Conservation (phyloP, 2,797 vertebrate species). For the Coendou prehensilis region DNA sequence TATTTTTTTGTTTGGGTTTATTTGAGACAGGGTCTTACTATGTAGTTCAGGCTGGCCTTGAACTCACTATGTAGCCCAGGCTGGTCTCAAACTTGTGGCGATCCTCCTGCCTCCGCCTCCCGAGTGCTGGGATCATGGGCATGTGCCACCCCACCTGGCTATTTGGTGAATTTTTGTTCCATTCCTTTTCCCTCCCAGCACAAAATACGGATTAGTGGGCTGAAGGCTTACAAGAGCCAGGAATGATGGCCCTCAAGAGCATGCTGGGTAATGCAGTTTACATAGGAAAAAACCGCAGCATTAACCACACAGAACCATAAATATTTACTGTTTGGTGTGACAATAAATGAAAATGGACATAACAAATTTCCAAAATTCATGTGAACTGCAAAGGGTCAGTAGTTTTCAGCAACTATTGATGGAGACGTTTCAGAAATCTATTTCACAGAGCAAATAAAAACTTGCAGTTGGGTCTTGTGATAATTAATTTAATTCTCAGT, state of each 20-base stretch:
- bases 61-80: neutral
- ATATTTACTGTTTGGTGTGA: conserved; percentile 58
- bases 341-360: conserved; percentile 56
- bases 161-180: neutral
- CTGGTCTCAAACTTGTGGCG: neutral
- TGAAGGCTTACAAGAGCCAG: neutral
- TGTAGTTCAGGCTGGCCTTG: neutral
- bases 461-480: neutral
- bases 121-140: neutral
- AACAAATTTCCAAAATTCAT: conserved; percentile 44
- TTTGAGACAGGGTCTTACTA: neutral
- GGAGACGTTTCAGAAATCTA: conserved; percentile 13
- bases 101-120: neutral
- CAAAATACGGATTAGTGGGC: neutral
- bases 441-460: conserved; percentile 32
- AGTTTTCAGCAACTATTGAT: neutral
- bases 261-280: neutral
- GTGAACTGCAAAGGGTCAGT: neutral
- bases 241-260: neutral
- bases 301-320: neutral
- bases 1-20: neutral
- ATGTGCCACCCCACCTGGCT: neutral
- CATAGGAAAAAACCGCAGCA: neutral
- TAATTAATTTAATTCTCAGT: conserved; percentile 35
- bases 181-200: neutral